Evolutionary conservation across 2,113 vertebrate genomes (phyloP), one percentile per base, ranked within the genome.

Genomic region (Lasiurus cinereus): DNA sequence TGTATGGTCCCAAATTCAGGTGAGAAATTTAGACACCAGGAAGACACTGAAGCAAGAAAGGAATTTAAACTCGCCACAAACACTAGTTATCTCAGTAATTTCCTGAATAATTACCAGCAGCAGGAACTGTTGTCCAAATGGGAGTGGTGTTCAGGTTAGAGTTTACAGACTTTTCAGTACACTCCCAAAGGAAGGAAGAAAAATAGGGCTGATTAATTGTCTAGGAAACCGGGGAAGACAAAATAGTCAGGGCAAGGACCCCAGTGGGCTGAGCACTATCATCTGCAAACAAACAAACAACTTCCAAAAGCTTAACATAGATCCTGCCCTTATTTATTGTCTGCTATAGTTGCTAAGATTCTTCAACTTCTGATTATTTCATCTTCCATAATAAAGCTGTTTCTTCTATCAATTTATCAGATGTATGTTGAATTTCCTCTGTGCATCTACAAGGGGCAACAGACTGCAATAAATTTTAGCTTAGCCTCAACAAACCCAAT

Each of bases 41-140:
- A 80, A 76, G 36, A 88, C n/a, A 54, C 62, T 90, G 10, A 19
- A 87, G 66, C 18, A 96, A 93, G 72, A 46, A 74, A 82, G 48
- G 19, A 79, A 70, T 91, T 77, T 93, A 77, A 88, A 93, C 22
- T 62, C 74, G 50, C 18, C 39, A 31, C 48, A 50, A 48, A 78
- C 36, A 66, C 39, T 69, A 29, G 36, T 77, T 90, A 77, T 21
- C 50, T 50, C 52, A 92, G 15, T 69, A 74, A 80, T 79, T 90
- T 31, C 36, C 11, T 80, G 33, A 15, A 33, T 86, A 69, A 54
- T 66, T 90, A 13, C 16, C 76, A 90, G 31, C 67, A 33, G 36
- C n/a, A 56, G 54, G 22, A 39, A 62, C 70, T 54, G 54, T 29
- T 87, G 31, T 73, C 50, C 12, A 73, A 39, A 21, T 78, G 48